phyloP scores from a whole-genome alignment of 1,140 invertebrate species.

The Heliconius congener region DNA sequence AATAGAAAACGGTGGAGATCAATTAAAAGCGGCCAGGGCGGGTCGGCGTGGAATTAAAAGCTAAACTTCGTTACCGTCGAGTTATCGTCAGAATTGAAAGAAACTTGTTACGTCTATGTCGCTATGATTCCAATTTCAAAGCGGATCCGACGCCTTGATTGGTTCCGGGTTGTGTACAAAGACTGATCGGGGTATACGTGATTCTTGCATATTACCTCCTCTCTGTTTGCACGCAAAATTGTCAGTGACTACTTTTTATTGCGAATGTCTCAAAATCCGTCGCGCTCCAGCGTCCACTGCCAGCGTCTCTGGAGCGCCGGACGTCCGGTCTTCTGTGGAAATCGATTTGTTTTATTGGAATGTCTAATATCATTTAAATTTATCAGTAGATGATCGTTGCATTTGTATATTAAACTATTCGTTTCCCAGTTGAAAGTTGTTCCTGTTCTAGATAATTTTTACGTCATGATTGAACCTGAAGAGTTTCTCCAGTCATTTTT shows the following conservation, averaged over 20 bases:
- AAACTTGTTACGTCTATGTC: slow-evolving; percentile 77
- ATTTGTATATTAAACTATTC: no score
- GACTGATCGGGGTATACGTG: slow-evolving; percentile 53
- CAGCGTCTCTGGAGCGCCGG: neutral
- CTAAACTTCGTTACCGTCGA: slow-evolving; percentile 75
- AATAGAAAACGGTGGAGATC: slow-evolving; percentile 65
- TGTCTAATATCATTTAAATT: neutral
- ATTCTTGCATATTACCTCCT: slow-evolving; percentile 54
- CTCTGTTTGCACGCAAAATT: slow-evolving; percentile 40
- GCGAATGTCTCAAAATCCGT: slow-evolving; percentile 25
- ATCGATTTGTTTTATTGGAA: neutral
- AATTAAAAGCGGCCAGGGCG: slow-evolving; percentile 62
- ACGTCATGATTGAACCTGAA: no score
- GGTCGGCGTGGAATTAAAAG: slow-evolving; percentile 71
- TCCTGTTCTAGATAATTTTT: no score
- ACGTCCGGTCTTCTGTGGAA: neutral
- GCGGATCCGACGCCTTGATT: slow-evolving; percentile 74
- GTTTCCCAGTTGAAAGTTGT: no score
- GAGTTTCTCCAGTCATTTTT: no score
- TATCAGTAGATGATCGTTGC: neutral
- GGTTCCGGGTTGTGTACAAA: slow-evolving; percentile 59
- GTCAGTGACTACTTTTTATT: slow-evolving; percentile 31
- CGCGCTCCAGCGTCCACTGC: neutral
- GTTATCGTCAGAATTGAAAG: slow-evolving; percentile 76
- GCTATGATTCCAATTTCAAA: slow-evolving; percentile 77